These are phyloP conservation scores for Pollicipes pollicipes DNA, from an alignment of 1,140 invertebrate genomes.

Conservation along the genomic window DNA sequence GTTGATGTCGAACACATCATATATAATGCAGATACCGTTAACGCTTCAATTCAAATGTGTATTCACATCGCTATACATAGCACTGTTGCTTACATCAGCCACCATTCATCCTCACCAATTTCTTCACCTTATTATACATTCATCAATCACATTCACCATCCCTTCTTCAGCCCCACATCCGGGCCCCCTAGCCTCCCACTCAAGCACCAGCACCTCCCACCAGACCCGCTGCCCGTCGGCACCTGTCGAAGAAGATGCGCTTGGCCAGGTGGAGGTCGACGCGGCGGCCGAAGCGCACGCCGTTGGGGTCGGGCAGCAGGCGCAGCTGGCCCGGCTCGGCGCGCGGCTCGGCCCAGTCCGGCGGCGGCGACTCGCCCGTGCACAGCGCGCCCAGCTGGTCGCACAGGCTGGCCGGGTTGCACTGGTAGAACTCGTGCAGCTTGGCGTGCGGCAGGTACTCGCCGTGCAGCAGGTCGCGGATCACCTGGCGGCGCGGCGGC, in stretches of 20 bases:
- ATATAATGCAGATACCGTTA: too few relatives aligned
- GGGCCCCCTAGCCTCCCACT: too few relatives aligned
- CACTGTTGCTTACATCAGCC: too few relatives aligned
- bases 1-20: neutral
- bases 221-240: too few relatives aligned
- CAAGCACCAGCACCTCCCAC: too few relatives aligned
- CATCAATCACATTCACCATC: too few relatives aligned
- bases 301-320: conserved; percentile 60
- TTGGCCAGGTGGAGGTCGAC: conserved; percentile 69
- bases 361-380: conserved; percentile 6
- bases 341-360: neutral
- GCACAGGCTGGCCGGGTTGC: conserved; percentile 50
- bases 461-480: conserved; percentile 46
- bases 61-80: too few relatives aligned
- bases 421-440: conserved; percentile 66
- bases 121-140: too few relatives aligned
- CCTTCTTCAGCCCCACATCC: too few relatives aligned
- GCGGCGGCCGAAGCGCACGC: conserved; percentile 54
- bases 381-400: conserved; percentile 40
- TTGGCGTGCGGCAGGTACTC: conserved; percentile 54
- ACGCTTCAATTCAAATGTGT: too few relatives aligned
- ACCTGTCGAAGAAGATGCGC: conserved; percentile 21
- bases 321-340: conserved; percentile 29
- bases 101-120: too few relatives aligned
- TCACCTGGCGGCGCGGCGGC: too few relatives aligned